Percentiles rank a stretch among this genome's conserved stretches.
Evolutionary conservation across 1,140 invertebrate species (phyloP).

Genomic region (Charaxes varanes): DNA sequence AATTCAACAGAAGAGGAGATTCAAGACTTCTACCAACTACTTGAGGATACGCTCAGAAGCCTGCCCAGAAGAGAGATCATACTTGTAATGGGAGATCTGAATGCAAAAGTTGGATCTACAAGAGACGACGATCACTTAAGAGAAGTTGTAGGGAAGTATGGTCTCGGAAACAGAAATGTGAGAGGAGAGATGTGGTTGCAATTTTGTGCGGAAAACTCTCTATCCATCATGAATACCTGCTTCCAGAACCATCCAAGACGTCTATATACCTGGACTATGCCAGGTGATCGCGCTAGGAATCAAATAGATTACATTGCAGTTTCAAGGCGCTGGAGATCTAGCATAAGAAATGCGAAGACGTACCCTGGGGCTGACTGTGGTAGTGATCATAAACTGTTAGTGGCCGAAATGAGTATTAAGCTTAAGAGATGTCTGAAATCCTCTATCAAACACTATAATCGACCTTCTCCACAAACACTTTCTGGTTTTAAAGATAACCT

Average conservation of each 20-base stretch:
- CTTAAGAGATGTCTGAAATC: neutral
- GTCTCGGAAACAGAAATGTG: slow-evolving; percentile 10
- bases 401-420: neutral
- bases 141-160: slow-evolving; percentile 12
- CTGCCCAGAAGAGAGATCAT: slow-evolving; percentile 19
- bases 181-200: slow-evolving; percentile 12
- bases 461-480: too few species aligned
- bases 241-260: slow-evolving; percentile 12
- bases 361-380: slow-evolving; percentile 27
- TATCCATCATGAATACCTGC: slow-evolving; percentile 13
- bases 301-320: slow-evolving; percentile 31
- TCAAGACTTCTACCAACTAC: slow-evolving; percentile 13
- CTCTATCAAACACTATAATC: too few species aligned
- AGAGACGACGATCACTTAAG: slow-evolving; percentile 15
- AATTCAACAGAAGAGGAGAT: slow-evolving; percentile 11
- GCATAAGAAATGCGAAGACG: slow-evolving; percentile 21
- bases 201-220: slow-evolving; percentile 16
- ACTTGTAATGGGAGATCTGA: slow-evolving; percentile 20
- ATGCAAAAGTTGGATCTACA: slow-evolving; percentile 24
- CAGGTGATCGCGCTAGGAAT: slow-evolving; percentile 20
- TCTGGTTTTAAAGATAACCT: too few species aligned
- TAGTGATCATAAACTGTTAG: slow-evolving; percentile 30
- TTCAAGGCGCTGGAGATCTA: slow-evolving; percentile 19
- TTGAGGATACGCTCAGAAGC: slow-evolving; percentile 1
- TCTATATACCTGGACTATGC: slow-evolving; percentile 17